Base-by-base conservation (phyloP, 2,113 vertebrate species). In the Ochotona curzoniae region DNA sequence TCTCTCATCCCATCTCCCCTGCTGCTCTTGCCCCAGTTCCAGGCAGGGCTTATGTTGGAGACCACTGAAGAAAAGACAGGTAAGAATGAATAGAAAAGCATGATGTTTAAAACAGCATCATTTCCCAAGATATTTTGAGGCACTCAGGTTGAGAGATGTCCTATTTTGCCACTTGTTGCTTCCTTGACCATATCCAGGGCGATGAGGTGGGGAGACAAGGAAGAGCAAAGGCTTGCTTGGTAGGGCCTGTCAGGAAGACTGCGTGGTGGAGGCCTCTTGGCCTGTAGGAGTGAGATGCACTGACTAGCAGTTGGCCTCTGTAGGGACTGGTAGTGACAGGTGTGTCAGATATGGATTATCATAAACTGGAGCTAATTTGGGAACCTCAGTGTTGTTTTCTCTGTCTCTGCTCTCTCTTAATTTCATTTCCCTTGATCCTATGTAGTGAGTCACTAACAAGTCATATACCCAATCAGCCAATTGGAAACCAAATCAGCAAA, bases 401-500 rank as follows among this genome's bases (percentile, higher is more conserved):
- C 47, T 76, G 26, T 63, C 35, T 87, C 75, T 82, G 47, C 47
- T 66, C 47, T 89, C 95, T 86, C 28, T 71, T 44, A 32, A 7
- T 21, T 84, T 91, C 85, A 70, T 83, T 82, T 30, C 63, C 64
- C 64, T 44, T 28, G 17, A 35, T 64, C n/a, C 32, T 64, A 44
- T 20, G 13, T 23, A 76, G 23, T 23, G 5, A 25, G 54, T 94
- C 60, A 57, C 51, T 32, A 84, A 67, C 73, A 75, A 89, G 67
- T 70, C 81, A 60, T 26, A 82, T 12, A 81, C 17, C 57, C 78
- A 82, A 2, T 49, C 25, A 18, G 26, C n/a, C 83, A 69, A n/a
- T 51, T 54, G 23, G 35, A 94, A n/a, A 60, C 30, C 69, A 93
- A 44, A 76, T n/a, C 60, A 61, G 60, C 17, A 73, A 88, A 92